Evolutionary conservation across 2,888 invertebrate genomes (phyloP).

Genomic region (Argyresthia goedartella): DNA sequence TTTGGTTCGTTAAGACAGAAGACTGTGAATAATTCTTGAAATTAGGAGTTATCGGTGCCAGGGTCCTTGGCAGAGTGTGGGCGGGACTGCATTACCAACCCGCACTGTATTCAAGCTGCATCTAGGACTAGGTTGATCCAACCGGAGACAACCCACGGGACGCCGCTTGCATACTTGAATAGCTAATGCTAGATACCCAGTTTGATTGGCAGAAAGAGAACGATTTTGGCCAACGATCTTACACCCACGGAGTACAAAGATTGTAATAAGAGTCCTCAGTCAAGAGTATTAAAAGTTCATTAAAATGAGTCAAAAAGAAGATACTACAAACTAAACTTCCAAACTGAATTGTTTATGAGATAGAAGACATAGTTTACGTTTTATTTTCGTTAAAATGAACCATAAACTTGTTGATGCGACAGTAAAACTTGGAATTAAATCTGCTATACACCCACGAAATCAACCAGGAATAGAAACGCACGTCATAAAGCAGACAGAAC

Average conservation of each 20-base stretch:
- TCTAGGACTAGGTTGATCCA: constrained; percentile 4
- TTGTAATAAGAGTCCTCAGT: too few species aligned
- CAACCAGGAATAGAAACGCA: constrained; percentile 40
- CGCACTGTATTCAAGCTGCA: constrained; percentile 1
- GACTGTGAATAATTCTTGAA: background rate
- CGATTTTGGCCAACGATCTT: too few species aligned
- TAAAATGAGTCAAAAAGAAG: too few species aligned
- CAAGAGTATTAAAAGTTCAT: too few species aligned
- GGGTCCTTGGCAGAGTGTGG: background rate
- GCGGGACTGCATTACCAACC: background rate
- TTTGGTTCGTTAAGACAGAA: background rate
- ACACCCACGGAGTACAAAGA: too few species aligned
- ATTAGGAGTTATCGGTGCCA: background rate
- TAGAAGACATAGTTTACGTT: constrained; percentile 18
- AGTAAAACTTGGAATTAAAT: constrained; percentile 35
- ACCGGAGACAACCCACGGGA: constrained; percentile 6
- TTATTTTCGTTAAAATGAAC: constrained; percentile 16
- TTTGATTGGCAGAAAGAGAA: too few species aligned
- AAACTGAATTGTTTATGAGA: too few species aligned
- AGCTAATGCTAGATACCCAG: background rate
- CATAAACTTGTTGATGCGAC: constrained; percentile 39
- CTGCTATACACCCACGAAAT: constrained; percentile 44
- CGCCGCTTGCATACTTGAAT: constrained; percentile 4
- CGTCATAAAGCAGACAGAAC: constrained; percentile 43
- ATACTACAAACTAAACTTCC: too few species aligned